phyloP scores from a whole-genome alignment of 1,140 invertebrate species.

The Oedothorax gibbosus region DNA sequence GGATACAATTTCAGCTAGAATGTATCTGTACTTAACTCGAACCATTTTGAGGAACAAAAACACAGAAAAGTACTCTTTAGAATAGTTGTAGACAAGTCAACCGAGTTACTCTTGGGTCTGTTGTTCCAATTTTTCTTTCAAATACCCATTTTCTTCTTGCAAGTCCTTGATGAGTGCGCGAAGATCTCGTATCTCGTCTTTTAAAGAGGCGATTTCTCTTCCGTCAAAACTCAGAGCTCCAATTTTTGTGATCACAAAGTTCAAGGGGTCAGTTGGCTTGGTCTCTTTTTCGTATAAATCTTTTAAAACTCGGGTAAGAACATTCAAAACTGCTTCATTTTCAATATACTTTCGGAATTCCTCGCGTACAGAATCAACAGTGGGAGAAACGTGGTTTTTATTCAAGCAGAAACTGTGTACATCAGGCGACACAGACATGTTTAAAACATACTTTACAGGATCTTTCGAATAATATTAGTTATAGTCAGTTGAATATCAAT shows the following conservation, averaged over 20 bases:
- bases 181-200: slow-evolving; percentile 24
- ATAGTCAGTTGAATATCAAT: too few species aligned
- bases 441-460: neutral
- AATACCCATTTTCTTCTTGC: slow-evolving; percentile 28
- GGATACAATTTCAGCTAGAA: slow-evolving; percentile 34
- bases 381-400: slow-evolving; percentile 38
- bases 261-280: slow-evolving; percentile 34
- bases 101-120: neutral
- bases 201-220: slow-evolving; percentile 17
- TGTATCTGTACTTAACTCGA: slow-evolving; percentile 52
- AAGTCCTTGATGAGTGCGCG: slow-evolving; percentile 14
- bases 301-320: slow-evolving; percentile 31
- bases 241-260: slow-evolving; percentile 12
- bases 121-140: slow-evolving; percentile 32
- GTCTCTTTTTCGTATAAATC: slow-evolving; percentile 48
- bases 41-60: slow-evolving; percentile 42
- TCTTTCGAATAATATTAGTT: too few species aligned
- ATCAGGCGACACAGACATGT: slow-evolving; percentile 25
- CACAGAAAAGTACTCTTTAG: neutral
- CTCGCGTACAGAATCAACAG: slow-evolving; percentile 45
- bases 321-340: slow-evolving; percentile 34
- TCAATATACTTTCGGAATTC: slow-evolving; percentile 56
- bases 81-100: neutral
- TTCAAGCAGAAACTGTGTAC: slow-evolving; percentile 13
- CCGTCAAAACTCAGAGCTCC: slow-evolving; percentile 31